phyloP scores from a whole-genome alignment of 2,113 vertebrate genomes.

The Sakesphorus luctuosus region DNA sequence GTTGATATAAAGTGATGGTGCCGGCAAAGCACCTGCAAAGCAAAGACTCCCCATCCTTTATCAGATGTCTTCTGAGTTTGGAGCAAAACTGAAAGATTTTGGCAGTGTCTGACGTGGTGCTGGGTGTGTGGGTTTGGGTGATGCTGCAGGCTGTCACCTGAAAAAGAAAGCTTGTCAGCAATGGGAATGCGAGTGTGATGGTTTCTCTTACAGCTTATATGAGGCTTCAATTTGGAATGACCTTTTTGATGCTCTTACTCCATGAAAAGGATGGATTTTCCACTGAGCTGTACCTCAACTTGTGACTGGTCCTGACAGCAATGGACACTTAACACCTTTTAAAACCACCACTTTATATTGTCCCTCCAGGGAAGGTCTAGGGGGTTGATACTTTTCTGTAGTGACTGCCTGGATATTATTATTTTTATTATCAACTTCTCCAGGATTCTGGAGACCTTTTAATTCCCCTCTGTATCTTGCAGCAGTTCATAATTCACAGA shows the following conservation, averaged over 20 bases:
- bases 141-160: neutral
- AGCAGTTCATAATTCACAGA: neutral
- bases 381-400: neutral
- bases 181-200: accelerated
- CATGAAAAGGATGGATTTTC: neutral
- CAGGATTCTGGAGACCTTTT: conserved; percentile 37
- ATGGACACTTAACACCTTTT: neutral
- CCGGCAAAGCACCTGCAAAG: neutral
- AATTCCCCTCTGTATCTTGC: conserved; percentile 26
- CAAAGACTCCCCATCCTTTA: neutral
- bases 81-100: neutral
- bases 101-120: neutral
- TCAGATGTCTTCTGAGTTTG: neutral
- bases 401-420: neutral
- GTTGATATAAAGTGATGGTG: neutral
- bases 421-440: conserved; percentile 40
- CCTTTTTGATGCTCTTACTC: neutral
- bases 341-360: neutral
- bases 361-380: neutral
- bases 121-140: neutral
- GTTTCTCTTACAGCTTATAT: neutral
- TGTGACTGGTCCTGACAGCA: neutral
- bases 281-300: neutral
- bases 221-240: neutral
- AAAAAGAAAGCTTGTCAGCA: neutral